Percentiles rank a stretch among this genome's conserved stretches.
These are phyloP conservation scores for Phasia obesa DNA, from an alignment of 2,888 invertebrate genomes.

Conservation along the genomic window DNA sequence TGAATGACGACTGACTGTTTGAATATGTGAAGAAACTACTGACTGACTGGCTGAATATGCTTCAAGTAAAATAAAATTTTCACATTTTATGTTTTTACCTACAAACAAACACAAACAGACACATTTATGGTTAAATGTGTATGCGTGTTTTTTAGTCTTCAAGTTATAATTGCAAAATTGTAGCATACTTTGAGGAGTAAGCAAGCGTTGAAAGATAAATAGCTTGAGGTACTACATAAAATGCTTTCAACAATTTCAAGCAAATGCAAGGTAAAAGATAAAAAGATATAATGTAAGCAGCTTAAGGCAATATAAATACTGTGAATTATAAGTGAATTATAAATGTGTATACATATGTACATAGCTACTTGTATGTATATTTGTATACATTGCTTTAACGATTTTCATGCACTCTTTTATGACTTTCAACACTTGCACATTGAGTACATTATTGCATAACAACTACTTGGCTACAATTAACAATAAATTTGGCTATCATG, in stretches of 20 bases:
- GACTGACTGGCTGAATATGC: slow-evolving; percentile 34
- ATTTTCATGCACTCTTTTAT: slow-evolving; percentile 3
- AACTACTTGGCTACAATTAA: slow-evolving; percentile 9
- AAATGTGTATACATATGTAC: no score
- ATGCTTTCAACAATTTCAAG: not conserved
- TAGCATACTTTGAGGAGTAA: slow-evolving; percentile 51
- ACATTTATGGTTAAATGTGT: not conserved
- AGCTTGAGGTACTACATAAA: slow-evolving; percentile 47
- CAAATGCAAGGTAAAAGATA: slow-evolving; percentile 57
- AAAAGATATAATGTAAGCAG: slow-evolving; percentile 61
- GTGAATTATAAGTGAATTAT: slow-evolving; percentile 43
- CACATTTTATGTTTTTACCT: slow-evolving; percentile 21
- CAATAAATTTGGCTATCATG: not conserved
- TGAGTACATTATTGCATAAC: not conserved
- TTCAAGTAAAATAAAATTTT: slow-evolving; percentile 50
- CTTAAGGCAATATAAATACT: slow-evolving; percentile 53
- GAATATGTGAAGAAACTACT: slow-evolving; percentile 26
- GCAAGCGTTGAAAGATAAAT: slow-evolving; percentile 66
- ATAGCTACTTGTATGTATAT: no score
- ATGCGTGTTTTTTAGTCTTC: slow-evolving; percentile 8
- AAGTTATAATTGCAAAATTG: slow-evolving; percentile 47
- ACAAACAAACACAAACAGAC: not conserved
- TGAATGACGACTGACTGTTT: slow-evolving; percentile 16
- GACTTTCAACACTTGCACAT: slow-evolving; percentile 3
- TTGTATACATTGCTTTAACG: slow-evolving; percentile 4